Percentiles rank a stretch among this genome's conserved stretches.
Conservation (phyloP, 2,888 invertebrate genomes). For the Andrena trimmerana region DNA sequence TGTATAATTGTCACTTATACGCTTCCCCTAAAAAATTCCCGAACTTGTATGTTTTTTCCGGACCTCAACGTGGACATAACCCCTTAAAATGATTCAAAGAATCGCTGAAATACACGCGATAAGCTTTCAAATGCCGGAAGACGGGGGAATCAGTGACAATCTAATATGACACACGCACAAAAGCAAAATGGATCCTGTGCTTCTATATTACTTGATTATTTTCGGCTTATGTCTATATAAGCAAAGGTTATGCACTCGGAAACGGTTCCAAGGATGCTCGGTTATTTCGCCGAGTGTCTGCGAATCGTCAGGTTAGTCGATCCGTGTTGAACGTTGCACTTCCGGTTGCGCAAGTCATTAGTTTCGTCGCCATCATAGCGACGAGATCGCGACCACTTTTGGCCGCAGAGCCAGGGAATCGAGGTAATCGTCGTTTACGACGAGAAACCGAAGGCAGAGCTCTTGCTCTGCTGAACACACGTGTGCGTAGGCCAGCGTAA, state of each 20-base stretch:
- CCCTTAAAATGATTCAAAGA: too few species aligned
- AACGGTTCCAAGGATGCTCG: background rate
- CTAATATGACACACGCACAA: too few species aligned
- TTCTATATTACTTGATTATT: conserved; percentile 1
- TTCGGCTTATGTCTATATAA: background rate
- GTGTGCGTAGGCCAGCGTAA: conserved; percentile 46
- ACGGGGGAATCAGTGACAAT: background rate
- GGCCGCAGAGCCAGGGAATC: conserved; percentile 71
- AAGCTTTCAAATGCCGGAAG: conserved; percentile 14
- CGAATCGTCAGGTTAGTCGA: background rate
- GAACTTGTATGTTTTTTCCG: too few species aligned
- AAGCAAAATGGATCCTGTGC: background rate
- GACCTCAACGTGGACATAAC: too few species aligned
- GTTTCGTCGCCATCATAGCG: conserved; percentile 90
- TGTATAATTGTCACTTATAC: too few species aligned
- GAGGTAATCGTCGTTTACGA: conserved; percentile 88
- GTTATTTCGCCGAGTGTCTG: background rate
- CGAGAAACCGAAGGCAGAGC: conserved; percentile 88
- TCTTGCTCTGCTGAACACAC: conserved; percentile 47
- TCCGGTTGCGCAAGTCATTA: conserved; percentile 72
- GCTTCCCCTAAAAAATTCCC: too few species aligned
- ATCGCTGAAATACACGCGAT: background rate
- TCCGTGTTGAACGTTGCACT: conserved; percentile 32
- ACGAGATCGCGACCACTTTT: conserved; percentile 86
- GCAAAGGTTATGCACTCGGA: background rate